These are phyloP conservation scores for Standfussiana lucernea DNA, from an alignment of 2,888 invertebrate species.

Conservation along the genomic window DNA sequence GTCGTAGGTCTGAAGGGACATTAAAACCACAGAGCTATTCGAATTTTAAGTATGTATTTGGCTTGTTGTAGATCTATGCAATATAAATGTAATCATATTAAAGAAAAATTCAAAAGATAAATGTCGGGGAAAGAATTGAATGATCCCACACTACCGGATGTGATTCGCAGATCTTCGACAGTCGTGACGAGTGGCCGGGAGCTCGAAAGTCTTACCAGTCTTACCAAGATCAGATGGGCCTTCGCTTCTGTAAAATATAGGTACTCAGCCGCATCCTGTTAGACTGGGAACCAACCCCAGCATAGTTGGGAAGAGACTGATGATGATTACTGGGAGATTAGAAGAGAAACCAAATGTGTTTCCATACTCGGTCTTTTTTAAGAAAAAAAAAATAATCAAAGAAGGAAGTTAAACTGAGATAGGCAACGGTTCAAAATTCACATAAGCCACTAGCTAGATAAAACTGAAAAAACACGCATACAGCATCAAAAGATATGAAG, in stretches of 20 bases:
- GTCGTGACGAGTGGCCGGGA: neutral
- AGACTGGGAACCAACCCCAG: neutral
- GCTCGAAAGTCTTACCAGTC: neutral
- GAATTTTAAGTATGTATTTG: neutral
- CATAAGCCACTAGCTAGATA: conserved; percentile 32
- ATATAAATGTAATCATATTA: too few species aligned
- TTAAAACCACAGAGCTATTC: neutral
- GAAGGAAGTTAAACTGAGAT: conserved; percentile 18
- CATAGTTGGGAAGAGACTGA: neutral
- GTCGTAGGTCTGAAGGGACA: too few species aligned
- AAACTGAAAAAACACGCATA: conserved; percentile 22
- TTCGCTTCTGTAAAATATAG: neutral
- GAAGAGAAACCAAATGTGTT: neutral
- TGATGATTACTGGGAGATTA: neutral
- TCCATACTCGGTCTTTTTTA: neutral
- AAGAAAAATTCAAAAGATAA: neutral
- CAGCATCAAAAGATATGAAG: conserved; percentile 23
- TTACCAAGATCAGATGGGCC: neutral
- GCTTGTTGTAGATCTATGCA: neutral
- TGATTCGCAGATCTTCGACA: neutral
- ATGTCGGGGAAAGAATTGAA: neutral
- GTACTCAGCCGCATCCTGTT: neutral
- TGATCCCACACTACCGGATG: neutral
- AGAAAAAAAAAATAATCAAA: conserved; percentile 9
- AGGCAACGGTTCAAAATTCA: conserved; percentile 33